These are phyloP conservation scores for Mastacembelus armatus DNA, from an alignment of 2,797 vertebrate species.

Conservation along the genomic window DNA sequence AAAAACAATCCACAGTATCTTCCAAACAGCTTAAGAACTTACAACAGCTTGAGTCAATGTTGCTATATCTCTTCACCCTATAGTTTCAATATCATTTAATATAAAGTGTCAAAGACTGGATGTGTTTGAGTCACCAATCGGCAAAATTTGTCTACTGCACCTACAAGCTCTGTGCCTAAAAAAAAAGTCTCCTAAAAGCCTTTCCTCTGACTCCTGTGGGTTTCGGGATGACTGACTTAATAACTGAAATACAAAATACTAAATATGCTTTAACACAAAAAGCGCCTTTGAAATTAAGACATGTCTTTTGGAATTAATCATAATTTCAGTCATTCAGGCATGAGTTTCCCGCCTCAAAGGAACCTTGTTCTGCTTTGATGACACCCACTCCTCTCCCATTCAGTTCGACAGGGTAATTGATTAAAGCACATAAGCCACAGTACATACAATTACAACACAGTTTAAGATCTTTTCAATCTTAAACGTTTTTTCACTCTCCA, in stretches of 20 bases:
- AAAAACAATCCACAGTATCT: not conserved
- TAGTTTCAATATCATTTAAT: not conserved
- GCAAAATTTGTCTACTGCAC: not conserved
- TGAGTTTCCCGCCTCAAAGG: slow-evolving; percentile 40
- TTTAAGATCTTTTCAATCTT: slow-evolving; percentile 11
- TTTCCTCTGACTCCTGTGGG: not conserved
- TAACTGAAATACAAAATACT: slow-evolving; percentile 7
- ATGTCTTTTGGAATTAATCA: slow-evolving; percentile 17
- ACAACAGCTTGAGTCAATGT: not conserved
- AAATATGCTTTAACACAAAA: slow-evolving; percentile 13
- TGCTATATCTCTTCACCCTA: not conserved
- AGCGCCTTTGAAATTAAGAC: slow-evolving; percentile 11
- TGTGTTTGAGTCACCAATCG: slow-evolving; percentile 4
- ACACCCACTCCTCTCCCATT: slow-evolving; percentile 35
- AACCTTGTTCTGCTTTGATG: slow-evolving; percentile 53
- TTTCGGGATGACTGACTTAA: slow-evolving; percentile 1
- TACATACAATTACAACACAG: slow-evolving; percentile 20
- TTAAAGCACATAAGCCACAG: slow-evolving; percentile 41
- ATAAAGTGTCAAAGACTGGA: not conserved
- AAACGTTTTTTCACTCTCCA: slow-evolving; percentile 16
- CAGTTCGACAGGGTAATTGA: slow-evolving; percentile 35
- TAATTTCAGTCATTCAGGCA: slow-evolving; percentile 30
- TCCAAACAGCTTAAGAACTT: not conserved
- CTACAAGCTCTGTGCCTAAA: not conserved
- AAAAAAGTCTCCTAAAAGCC: not conserved